These are phyloP conservation scores for Pan paniscus DNA, from an alignment of 2,113 vertebrate genomes.

Conservation along the genomic window DNA sequence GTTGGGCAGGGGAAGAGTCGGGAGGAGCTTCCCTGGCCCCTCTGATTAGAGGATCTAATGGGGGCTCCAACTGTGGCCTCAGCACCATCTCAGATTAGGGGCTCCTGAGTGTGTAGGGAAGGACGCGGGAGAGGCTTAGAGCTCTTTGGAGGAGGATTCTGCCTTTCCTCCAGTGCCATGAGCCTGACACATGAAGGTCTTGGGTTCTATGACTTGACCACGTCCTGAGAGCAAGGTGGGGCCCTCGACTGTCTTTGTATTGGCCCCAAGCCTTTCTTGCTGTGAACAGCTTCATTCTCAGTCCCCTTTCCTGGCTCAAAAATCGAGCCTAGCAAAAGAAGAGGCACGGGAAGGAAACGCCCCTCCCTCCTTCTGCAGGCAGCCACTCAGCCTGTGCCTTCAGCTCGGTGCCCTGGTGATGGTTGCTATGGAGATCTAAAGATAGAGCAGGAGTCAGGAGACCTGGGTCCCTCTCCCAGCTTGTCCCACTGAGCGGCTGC, in stretches of 20 bases:
- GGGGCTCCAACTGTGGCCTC: neutral
- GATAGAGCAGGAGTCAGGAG: slow-evolving; percentile 74
- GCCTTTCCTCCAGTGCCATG: neutral
- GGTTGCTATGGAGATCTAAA: slow-evolving; percentile 80
- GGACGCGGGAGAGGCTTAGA: neutral
- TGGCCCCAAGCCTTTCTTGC: neutral
- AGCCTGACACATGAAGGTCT: neutral
- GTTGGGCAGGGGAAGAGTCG: neutral
- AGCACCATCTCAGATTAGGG: neutral
- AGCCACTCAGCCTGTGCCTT: neutral
- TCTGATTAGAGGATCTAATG: neutral
- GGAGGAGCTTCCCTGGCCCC: neutral
- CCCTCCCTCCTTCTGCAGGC: slow-evolving; percentile 47
- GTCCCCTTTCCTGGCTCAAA: slow-evolving; percentile 31
- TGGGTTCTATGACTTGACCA: neutral
- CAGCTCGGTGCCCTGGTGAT: slow-evolving; percentile 62
- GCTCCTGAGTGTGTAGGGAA: neutral
- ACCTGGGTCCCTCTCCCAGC: slow-evolving; percentile 73
- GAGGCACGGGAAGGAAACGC: neutral
- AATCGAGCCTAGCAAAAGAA: slow-evolving; percentile 43
- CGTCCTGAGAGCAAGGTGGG: neutral
- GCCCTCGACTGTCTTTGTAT: neutral
- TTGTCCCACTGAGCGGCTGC: slow-evolving; percentile 61
- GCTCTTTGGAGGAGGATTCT: neutral
- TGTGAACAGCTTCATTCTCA: neutral